Conservation (phyloP, 2,888 invertebrate species). For the Allolobophora icterica region DNA sequence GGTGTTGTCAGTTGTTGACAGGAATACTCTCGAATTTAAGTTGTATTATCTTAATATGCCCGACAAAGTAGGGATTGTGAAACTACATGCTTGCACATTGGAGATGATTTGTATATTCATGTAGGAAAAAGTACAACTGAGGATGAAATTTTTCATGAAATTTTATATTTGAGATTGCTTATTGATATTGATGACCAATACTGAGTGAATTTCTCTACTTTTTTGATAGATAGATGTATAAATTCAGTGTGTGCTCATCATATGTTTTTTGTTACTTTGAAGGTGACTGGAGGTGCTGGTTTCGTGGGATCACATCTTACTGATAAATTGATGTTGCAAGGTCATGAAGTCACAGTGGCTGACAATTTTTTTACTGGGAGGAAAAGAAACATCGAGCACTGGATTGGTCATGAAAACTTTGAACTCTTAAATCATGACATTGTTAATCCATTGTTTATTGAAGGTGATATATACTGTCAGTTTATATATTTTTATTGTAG, state of each 20-base stretch:
- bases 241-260: neutral
- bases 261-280: slow-evolving; percentile 44
- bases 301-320: slow-evolving; percentile 99
- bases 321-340: slow-evolving; percentile 90
- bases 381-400: slow-evolving; percentile 95
- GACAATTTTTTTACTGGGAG: slow-evolving; percentile 97
- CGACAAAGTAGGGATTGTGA: neutral
- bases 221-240: neutral
- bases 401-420: slow-evolving; percentile 98
- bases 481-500: neutral
- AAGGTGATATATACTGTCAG: slow-evolving; percentile 74
- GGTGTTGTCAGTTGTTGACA: neutral
- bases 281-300: slow-evolving; percentile 94
- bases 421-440: slow-evolving; percentile 98
- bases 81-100: neutral
- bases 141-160: neutral
- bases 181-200: neutral
- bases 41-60: neutral
- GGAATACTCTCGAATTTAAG: neutral
- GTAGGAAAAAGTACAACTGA: neutral
- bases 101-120: neutral
- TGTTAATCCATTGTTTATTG: slow-evolving; percentile 94
- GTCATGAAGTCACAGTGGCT: slow-evolving; percentile 93
- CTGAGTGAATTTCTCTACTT: neutral
- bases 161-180: neutral